phyloP scores from a whole-genome alignment of 2,888 invertebrate genomes.

The Tetragnatha montana region DNA sequence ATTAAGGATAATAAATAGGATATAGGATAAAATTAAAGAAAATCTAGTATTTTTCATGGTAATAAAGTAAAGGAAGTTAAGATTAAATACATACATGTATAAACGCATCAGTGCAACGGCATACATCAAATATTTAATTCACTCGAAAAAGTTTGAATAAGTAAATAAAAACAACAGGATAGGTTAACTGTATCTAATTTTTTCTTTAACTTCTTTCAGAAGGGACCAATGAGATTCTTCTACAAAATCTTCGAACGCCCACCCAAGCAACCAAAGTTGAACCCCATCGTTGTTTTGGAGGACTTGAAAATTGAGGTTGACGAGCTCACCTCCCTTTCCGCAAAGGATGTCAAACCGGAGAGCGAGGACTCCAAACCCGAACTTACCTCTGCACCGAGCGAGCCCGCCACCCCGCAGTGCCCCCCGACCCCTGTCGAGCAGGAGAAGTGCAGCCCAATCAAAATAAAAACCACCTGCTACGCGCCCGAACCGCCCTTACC shows the following conservation, averaged over 20 bases:
- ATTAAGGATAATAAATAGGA: too few species aligned
- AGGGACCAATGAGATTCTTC: conserved; percentile 74
- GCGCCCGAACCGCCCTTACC: not conserved
- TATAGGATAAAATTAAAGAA: too few species aligned
- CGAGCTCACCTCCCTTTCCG: not conserved
- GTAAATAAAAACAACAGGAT: not conserved
- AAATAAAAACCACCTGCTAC: conserved; percentile 5
- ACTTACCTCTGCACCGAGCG: not conserved
- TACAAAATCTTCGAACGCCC: conserved; percentile 72
- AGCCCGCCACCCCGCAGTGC: not conserved
- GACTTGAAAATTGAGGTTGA: not conserved
- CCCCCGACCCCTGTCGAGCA: conserved; percentile 13
- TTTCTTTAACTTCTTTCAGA: conserved; percentile 72
- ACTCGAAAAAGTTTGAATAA: too few species aligned
- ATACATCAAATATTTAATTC: not conserved
- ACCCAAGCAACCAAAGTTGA: conserved; percentile 30
- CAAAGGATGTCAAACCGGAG: conserved; percentile 17
- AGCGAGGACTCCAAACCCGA: conserved; percentile 31
- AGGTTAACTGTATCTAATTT: not conserved
- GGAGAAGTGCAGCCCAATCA: conserved; percentile 25
- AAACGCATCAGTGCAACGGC: too few species aligned
- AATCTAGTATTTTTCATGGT: too few species aligned
- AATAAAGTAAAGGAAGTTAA: too few species aligned
- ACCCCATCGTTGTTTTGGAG: not conserved
- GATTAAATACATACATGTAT: too few species aligned